phyloP scores from a whole-genome alignment of 2,888 invertebrate species.

The Lacanobia wlatinum region DNA sequence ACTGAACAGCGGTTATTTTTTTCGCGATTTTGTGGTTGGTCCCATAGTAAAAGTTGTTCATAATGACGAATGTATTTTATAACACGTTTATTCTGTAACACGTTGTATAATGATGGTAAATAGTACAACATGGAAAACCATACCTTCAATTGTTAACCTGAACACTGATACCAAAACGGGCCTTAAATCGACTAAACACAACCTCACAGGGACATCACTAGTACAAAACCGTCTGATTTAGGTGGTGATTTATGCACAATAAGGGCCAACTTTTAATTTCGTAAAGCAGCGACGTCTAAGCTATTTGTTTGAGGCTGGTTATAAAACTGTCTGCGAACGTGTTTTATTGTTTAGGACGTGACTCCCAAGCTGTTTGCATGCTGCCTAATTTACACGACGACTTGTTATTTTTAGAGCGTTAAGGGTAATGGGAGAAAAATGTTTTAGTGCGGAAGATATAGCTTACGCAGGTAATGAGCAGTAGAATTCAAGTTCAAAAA shows the following conservation, averaged over 20 bases:
- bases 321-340: slow-evolving; percentile 80
- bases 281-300: slow-evolving; percentile 75
- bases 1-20: too few species aligned
- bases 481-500: too few species aligned
- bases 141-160: too few species aligned
- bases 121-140: too few species aligned
- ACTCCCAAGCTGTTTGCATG: slow-evolving; percentile 54
- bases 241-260: slow-evolving; percentile 84
- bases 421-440: slow-evolving; percentile 17
- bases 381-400: slow-evolving; percentile 51
- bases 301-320: slow-evolving; percentile 77
- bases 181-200: slow-evolving; percentile 31
- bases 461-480: background rate
- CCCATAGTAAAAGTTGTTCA: too few species aligned
- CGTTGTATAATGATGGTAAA: too few species aligned
- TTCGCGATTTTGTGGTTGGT: too few species aligned
- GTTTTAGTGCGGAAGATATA: background rate
- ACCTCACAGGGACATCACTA: slow-evolving; percentile 50
- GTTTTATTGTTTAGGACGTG: slow-evolving; percentile 68
- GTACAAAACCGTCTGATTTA: slow-evolving; percentile 73
- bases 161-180: too few species aligned
- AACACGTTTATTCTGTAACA: too few species aligned
- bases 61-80: too few species aligned
- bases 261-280: slow-evolving; percentile 86
- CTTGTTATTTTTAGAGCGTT: slow-evolving; percentile 38